Percentiles rank a stretch among this genome's conserved stretches.
These are phyloP conservation scores for Hydrocynus forskahlii DNA, from an alignment of 2,797 vertebrate genomes.

Conservation along the genomic window DNA sequence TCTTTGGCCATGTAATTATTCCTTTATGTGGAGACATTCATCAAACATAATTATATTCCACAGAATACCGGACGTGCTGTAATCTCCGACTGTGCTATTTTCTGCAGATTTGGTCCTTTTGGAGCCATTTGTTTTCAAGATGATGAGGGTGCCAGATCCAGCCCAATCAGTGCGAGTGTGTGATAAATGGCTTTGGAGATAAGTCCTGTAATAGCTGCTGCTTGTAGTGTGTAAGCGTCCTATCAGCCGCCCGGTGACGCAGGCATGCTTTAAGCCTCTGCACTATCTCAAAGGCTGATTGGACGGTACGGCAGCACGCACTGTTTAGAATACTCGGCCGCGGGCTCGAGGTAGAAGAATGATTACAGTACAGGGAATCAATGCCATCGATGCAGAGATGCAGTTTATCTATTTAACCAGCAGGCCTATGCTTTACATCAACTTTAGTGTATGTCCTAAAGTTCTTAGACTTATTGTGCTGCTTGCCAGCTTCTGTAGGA, in stretches of 20 bases:
- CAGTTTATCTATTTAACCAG: constrained; percentile 46
- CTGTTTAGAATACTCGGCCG: constrained; percentile 54
- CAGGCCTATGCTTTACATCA: constrained; percentile 33
- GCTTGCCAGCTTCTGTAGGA: not conserved
- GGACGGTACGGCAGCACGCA: constrained; percentile 30
- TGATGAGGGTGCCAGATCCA: constrained; percentile 58
- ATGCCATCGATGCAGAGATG: constrained; percentile 49
- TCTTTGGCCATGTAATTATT: constrained; percentile 51
- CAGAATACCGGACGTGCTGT: constrained; percentile 53
- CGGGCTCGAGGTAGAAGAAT: constrained; percentile 43
- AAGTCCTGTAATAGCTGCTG: constrained; percentile 59
- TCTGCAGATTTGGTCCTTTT: constrained; percentile 57
- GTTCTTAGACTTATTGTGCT: constrained; percentile 6
- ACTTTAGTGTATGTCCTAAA: constrained; percentile 28
- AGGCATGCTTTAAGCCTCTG: constrained; percentile 38
- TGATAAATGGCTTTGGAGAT: constrained; percentile 62
- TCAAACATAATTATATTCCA: constrained; percentile 63
- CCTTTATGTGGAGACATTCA: constrained; percentile 58
- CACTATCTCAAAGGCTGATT: constrained; percentile 55
- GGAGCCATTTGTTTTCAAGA: constrained; percentile 59
- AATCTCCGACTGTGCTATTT: constrained; percentile 58
- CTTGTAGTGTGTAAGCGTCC: constrained; percentile 52
- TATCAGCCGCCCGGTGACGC: constrained; percentile 47
- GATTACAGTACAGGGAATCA: constrained; percentile 52
- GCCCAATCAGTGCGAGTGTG: constrained; percentile 56